phyloP scores from a whole-genome alignment of 2,888 invertebrate species.

The Metalampra italica region DNA sequence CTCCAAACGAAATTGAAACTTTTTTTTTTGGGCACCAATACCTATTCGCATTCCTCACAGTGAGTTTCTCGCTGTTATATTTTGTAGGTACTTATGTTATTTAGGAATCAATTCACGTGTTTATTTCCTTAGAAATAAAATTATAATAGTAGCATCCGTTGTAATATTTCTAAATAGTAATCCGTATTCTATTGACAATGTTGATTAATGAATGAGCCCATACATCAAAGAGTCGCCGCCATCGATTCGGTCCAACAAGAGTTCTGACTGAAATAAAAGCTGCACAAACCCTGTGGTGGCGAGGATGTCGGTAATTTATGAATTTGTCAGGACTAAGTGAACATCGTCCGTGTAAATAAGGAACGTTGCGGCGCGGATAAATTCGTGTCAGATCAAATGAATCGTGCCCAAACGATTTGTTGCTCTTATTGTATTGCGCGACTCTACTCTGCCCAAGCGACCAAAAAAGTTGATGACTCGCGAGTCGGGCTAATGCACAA shows the following conservation, averaged over 20 bases:
- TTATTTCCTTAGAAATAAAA: too few relatives aligned
- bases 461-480: conserved; percentile 26
- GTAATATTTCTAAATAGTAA: not conserved
- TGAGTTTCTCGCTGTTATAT: too few relatives aligned
- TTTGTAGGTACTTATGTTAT: too few relatives aligned
- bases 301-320: conserved; percentile 79
- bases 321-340: conserved; percentile 76
- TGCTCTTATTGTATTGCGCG: conserved; percentile 58
- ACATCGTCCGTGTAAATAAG: conserved; percentile 69
- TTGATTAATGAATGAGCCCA: conserved; percentile 48
- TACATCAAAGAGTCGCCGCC: conserved; percentile 57
- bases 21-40: too few relatives aligned
- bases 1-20: too few relatives aligned
- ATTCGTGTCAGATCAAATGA: conserved; percentile 78
- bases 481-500: too few relatives aligned
- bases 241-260: conserved; percentile 63
- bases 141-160: too few relatives aligned
- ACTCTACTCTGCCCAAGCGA: conserved; percentile 26
- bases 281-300: conserved; percentile 46
- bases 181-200: conserved; percentile 27
- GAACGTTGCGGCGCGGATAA: conserved; percentile 67
- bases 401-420: conserved; percentile 65
- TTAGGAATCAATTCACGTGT: too few relatives aligned
- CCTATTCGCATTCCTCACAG: too few relatives aligned
- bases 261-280: conserved; percentile 66